These are phyloP conservation scores for Herpetotheres cachinnans DNA, from an alignment of 2,113 vertebrate genomes.

Conservation along the genomic window DNA sequence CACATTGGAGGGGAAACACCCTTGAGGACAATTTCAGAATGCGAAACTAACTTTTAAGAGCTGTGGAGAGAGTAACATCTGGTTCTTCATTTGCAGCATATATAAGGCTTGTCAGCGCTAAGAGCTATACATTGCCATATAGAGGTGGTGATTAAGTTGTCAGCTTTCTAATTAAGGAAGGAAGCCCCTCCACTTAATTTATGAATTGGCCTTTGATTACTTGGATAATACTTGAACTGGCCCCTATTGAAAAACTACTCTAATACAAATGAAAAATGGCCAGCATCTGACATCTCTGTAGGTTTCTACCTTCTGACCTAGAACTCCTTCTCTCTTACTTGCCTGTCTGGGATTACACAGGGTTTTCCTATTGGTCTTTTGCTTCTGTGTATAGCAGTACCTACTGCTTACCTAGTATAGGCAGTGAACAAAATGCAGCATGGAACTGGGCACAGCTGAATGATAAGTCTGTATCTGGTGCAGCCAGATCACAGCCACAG, in stretches of 20 bases:
- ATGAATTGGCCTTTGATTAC: not conserved
- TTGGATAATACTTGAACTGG: not conserved
- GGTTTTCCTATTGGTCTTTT: not conserved
- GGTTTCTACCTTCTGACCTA: not conserved
- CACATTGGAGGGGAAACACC: not conserved
- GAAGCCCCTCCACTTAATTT: not conserved
- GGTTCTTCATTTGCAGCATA: not conserved
- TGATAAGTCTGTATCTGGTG: no score
- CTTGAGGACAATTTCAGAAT: slow-evolving; percentile 10
- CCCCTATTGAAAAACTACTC: not conserved
- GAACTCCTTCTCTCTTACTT: not conserved
- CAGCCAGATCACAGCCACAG: not conserved
- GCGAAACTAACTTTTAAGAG: slow-evolving; percentile 21
- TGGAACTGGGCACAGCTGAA: not conserved
- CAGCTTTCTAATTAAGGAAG: not conserved
- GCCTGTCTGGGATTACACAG: not conserved
- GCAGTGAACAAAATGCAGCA: not conserved
- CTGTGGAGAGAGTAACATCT: slow-evolving; percentile 23
- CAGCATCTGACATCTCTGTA: not conserved
- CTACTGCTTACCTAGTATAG: not conserved
- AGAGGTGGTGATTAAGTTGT: not conserved
- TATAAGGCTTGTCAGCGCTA: not conserved
- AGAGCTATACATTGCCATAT: not conserved
- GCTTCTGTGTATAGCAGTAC: not conserved
- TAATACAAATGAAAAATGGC: not conserved